Evolutionary conservation across 2,113 vertebrate species (phyloP), one percentile per base, ranked within the genome.

Genomic region (Puffinus mauretanicus): DNA sequence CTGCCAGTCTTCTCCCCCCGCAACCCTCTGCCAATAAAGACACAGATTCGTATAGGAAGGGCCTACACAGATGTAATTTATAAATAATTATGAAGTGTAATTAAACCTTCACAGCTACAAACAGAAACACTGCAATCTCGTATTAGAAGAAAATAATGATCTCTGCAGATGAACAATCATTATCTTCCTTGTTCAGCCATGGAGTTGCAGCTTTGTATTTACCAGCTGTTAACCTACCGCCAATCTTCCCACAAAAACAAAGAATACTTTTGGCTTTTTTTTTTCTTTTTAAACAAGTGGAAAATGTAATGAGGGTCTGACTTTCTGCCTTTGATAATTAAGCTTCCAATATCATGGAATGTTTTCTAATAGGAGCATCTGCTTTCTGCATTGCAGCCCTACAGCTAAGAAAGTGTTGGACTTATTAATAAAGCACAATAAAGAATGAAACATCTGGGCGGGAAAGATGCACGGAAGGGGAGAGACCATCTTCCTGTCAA

Each of bases 381-480:
- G 93, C 58, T 64, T 73, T 40, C 86, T 91, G 81, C 67, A 42
- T 25, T 72, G 71, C 71, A 94, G 79, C 84, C 81, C 67, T 73
- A 93, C 49, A 93, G 93, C 75, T 86, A 95, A 70, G 78, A 84
- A 96, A 90, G 52, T 1, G 0, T 13, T 71, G n/a, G 71, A 88
- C 60, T 88, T 95, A 73, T 30, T 94, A 94, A 94, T 93, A 94
- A 95, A 97, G 81, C 66, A 94, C 61, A 97, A 93, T 79, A 52
- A 84, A 82, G 17, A 76, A 57, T 11, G 54, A 73, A 95, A 88
- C 75, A 94, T 87, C 85, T 85, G 78, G 90, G 82, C 0, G 11
- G 67, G 61, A 85, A 72, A 80, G 36, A 91, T 9, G 26, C 42
- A 82, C 5, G 2, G 16, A 96, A 80, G 36, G 32, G 46, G 29